A percentile compares a stretch with the other conserved stretches of the same genome.
These are phyloP conservation scores for Drepanosiphum platanoidis DNA, from an alignment of 2,888 invertebrate species.

Conservation along the genomic window DNA sequence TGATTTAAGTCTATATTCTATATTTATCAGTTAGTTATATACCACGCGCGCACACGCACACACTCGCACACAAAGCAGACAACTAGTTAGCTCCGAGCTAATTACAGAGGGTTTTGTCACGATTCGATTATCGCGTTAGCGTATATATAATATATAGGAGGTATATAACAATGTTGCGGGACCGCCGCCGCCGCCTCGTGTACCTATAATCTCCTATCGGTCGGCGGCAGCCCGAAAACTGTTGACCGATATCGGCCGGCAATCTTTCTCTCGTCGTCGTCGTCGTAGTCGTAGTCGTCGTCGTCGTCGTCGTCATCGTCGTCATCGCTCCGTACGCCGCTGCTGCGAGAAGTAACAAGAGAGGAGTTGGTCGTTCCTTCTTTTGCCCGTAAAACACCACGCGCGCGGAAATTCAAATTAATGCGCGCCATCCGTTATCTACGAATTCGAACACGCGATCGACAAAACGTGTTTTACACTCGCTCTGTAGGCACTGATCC, in stretches of 20 bases:
- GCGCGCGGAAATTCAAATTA: slow-evolving; percentile 59
- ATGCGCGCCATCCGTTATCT: slow-evolving; percentile 51
- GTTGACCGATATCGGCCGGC: slow-evolving; percentile 52
- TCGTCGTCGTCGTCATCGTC: slow-evolving; percentile 10
- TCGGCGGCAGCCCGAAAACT: slow-evolving; percentile 53
- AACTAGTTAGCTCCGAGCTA: slow-evolving; percentile 45
- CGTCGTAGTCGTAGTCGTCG: slow-evolving; percentile 19
- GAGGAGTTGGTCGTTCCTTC: slow-evolving; percentile 18
- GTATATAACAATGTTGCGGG: slow-evolving; percentile 27
- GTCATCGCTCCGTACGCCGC: background rate
- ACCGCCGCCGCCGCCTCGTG: slow-evolving; percentile 8
- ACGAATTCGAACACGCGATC: slow-evolving; percentile 53
- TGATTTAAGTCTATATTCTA: background rate
- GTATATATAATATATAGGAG: background rate
- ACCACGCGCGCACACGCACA: background rate
- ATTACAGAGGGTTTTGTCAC: slow-evolving; percentile 61
- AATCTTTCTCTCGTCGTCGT: slow-evolving; percentile 31
- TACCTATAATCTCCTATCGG: background rate
- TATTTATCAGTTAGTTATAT: too few relatives aligned
- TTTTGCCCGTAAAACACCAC: slow-evolving; percentile 21
- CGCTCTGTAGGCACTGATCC: background rate
- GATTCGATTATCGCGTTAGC: slow-evolving; percentile 60
- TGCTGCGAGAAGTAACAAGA: background rate
- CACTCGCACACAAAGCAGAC: background rate
- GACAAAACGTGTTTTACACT: slow-evolving; percentile 53